Evolutionary conservation across 2,888 invertebrate species (phyloP), one percentile per base, ranked within the genome.

Genomic region (Drosophila koepferae): DNA sequence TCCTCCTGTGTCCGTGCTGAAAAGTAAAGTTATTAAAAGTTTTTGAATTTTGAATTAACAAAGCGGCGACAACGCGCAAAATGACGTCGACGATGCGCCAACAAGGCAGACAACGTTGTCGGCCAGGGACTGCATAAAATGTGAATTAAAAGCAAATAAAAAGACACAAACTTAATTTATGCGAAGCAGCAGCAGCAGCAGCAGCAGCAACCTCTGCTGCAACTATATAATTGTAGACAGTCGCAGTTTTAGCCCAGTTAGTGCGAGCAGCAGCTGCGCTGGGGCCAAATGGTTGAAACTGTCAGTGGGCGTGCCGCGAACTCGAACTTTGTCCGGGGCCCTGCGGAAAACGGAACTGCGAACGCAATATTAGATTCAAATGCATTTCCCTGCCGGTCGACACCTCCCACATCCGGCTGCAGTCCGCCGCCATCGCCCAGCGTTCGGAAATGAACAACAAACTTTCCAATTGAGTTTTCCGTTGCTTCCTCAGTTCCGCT

Each of bases 391-490:
- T 74, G 75, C 60, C 76, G 78, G 86, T 73, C 78, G 74, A 81
- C 82, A 82, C 86, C 82, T 86, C 83, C 74, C 60, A 66, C 34
- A 77, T 86, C 83, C 82, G 77, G 46, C 56, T 72, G 64, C 46
- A 43, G 23, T 23, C 46, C 71, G n/a, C 41, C 3, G 41, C 58
- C 74, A n/a, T 46, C 68, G 46, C 51, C 71, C 76, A 55, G 67
- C 66, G 66, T 43, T 59, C 87, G 84, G 84, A 84, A 86, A 81
- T 80, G 89, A 83, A 82, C 78, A 85, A 74, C 83, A 89, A 90
- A 89, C 82, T 89, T 89, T 90, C 73, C 76, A 89, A 89, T 90
- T 89, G 89, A 90, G 89, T 89, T 89, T 89, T 89, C 89, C 90
- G 89, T 54, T 73, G 53, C 59, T 71, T 79, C 67, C 55, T 55